These are phyloP conservation scores for Notospermus geniculatus DNA, from an alignment of 1,140 invertebrate species.

Conservation along the genomic window DNA sequence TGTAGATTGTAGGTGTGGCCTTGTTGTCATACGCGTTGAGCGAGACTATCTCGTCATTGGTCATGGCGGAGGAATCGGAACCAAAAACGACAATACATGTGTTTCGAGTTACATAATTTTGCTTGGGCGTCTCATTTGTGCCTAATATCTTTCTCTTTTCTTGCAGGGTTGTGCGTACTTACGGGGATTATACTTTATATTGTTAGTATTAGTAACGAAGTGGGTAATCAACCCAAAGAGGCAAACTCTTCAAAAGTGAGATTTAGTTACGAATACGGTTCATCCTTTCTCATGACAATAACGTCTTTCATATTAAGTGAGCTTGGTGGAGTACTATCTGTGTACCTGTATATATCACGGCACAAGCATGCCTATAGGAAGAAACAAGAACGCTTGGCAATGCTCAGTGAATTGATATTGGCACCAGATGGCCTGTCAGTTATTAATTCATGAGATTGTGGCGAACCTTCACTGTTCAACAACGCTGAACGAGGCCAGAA, in stretches of 20 bases:
- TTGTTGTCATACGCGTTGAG: too few relatives aligned
- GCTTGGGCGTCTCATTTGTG: too few relatives aligned
- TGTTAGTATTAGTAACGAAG: slow-evolving; percentile 54
- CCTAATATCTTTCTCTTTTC: too few relatives aligned
- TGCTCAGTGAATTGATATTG: neutral
- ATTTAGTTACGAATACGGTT: slow-evolving; percentile 49
- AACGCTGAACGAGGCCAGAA: too few relatives aligned
- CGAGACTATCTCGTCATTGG: too few relatives aligned
- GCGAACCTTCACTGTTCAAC: too few relatives aligned
- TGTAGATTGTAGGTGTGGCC: too few relatives aligned
- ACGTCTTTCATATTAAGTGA: slow-evolving; percentile 51
- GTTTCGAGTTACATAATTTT: too few relatives aligned
- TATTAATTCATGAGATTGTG: slow-evolving; percentile 47
- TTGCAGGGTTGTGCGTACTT: slow-evolving; percentile 48
- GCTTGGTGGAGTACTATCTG: slow-evolving; percentile 53
- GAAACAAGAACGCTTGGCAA: slow-evolving; percentile 44
- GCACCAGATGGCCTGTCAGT: too few relatives aligned
- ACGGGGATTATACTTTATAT: slow-evolving; percentile 54
- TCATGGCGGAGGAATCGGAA: too few relatives aligned
- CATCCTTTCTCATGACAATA: slow-evolving; percentile 54
- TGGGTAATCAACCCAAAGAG: slow-evolving; percentile 47
- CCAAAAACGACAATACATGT: too few relatives aligned
- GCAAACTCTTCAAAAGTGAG: slow-evolving; percentile 39
- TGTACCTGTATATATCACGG: slow-evolving; percentile 53
- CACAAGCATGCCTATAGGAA: slow-evolving; percentile 50